Base-by-base conservation (phyloP, 2,797 vertebrate species). In the Xiphophorus birchmanni region DNA sequence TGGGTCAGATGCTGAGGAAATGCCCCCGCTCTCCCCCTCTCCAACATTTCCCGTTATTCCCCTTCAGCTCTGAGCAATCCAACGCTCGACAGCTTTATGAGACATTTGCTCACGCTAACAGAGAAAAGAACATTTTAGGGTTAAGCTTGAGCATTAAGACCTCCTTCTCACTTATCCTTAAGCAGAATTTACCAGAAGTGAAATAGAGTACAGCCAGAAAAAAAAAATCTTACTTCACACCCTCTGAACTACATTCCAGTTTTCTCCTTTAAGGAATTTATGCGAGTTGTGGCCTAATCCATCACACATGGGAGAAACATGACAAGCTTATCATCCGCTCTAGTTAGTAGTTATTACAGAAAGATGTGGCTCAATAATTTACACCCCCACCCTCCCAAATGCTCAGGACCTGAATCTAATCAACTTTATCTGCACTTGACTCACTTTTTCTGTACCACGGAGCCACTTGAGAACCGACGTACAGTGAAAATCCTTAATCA, bases 291-390 rank as follows among this genome's bases (percentile, higher is more conserved):
- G 78, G 78, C 83, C 86, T 81, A 83, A 81, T 86, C 80, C 78
- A 82, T 73, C 32, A 71, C 86, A 80, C 85, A 29, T 42, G 83
- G 88, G 81, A 87, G 26, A 74, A 87, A 90, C 88, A 86, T 87
- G 79, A 90, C 81, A 71, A 89, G 81, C 75, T 75, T n/a, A 75
- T 79, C 80, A 78, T 79, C 35, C 3, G 79, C 82, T 84, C 45
- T 1, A 5, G 65, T 75, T 86, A 72, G 54, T 47, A 86, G 78
- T 86, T 82, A 78, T 82, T 78, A 60, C 82, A 77, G 78, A 83
- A 82, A 76, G 74, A 82, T 87, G 71, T 80, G 75, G 79, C 80
- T 93, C 77, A 92, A 93, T 94, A 89, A 93, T 94, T 91, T 80
- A 91, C 88, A 50, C 48, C 42, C 44, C 69, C 75, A 47, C 48